These are phyloP conservation scores for Patella depressa DNA, from an alignment of 2,888 invertebrate genomes.

Conservation along the genomic window DNA sequence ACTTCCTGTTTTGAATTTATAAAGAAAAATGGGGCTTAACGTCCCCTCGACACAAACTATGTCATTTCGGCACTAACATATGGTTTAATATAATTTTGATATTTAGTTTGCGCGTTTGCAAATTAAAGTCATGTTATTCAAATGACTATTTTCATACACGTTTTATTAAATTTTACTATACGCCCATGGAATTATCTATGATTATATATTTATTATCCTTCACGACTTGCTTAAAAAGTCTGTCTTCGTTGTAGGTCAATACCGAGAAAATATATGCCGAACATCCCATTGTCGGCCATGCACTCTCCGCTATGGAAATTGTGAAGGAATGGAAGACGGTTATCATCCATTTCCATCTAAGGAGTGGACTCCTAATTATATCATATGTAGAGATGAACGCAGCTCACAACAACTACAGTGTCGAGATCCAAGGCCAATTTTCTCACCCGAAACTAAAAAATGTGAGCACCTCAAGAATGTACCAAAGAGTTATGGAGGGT, in stretches of 20 bases:
- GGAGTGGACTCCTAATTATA: conserved; percentile 44
- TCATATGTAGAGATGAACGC: conserved; percentile 47
- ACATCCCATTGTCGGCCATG: conserved; percentile 46
- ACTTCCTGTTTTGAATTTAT: too few relatives aligned
- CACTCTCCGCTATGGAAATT: conserved; percentile 44
- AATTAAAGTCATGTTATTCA: too few relatives aligned
- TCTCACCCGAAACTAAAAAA: conserved; percentile 23
- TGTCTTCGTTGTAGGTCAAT: conserved; percentile 43
- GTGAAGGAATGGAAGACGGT: conserved; percentile 49
- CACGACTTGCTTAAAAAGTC: too few relatives aligned
- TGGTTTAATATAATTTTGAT: too few relatives aligned
- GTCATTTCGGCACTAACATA: too few relatives aligned
- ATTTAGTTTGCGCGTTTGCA: too few relatives aligned
- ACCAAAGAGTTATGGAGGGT: conserved; percentile 33
- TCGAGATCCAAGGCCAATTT: conserved; percentile 33
- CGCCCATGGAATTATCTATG: too few relatives aligned
- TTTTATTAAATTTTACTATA: too few relatives aligned
- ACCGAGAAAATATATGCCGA: conserved; percentile 53
- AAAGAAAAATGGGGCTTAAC: too few relatives aligned
- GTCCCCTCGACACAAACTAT: too few relatives aligned
- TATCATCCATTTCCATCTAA: conserved; percentile 47
- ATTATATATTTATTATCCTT: too few relatives aligned
- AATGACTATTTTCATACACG: too few relatives aligned
- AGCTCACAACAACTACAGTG: conserved; percentile 46
- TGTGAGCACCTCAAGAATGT: conserved; percentile 30